Evolutionary conservation across 2,888 invertebrate species (phyloP).

Genomic region (Arge pagana): DNA sequence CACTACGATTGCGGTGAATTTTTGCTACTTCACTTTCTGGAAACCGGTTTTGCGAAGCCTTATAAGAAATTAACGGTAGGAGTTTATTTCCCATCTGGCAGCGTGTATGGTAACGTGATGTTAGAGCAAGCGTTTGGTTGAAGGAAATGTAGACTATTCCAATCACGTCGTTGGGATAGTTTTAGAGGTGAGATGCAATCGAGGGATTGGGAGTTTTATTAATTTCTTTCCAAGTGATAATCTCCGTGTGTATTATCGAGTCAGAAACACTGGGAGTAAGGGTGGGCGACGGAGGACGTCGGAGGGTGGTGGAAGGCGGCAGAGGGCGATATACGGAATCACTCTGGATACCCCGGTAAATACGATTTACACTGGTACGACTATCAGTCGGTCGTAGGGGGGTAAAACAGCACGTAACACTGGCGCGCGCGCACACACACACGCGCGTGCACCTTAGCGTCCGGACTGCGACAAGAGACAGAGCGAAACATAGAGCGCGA

Average conservation of each 20-base stretch:
- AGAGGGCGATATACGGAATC: conserved; percentile 33
- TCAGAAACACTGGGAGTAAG: conserved; percentile 28
- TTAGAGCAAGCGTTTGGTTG: too few species aligned
- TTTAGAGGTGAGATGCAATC: too few species aligned
- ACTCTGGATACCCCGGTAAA: conserved; percentile 49
- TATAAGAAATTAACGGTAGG: too few species aligned
- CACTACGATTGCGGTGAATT: too few species aligned
- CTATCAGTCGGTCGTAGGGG: conserved; percentile 16
- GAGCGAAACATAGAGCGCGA: conserved; percentile 3
- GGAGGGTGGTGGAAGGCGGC: conserved; percentile 9
- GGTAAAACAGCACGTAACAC: not conserved
- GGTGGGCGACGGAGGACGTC: conserved; percentile 11
- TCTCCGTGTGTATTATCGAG: conserved; percentile 40
- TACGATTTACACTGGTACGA: conserved; percentile 52
- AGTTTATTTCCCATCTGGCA: too few species aligned
- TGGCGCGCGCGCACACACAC: not conserved
- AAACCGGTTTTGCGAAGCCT: too few species aligned
- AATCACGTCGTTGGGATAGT: too few species aligned
- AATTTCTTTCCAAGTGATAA: conserved; percentile 44
- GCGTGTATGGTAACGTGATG: too few species aligned
- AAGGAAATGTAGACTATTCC: too few species aligned
- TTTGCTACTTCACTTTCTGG: too few species aligned
- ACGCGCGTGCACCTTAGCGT: not conserved
- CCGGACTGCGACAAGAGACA: conserved; percentile 8
- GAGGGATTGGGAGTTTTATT: conserved; percentile 34